Evolutionary conservation across 2,888 invertebrate species (phyloP), one percentile per base, ranked within the genome.

Genomic region (Hyposoter dolosus): DNA sequence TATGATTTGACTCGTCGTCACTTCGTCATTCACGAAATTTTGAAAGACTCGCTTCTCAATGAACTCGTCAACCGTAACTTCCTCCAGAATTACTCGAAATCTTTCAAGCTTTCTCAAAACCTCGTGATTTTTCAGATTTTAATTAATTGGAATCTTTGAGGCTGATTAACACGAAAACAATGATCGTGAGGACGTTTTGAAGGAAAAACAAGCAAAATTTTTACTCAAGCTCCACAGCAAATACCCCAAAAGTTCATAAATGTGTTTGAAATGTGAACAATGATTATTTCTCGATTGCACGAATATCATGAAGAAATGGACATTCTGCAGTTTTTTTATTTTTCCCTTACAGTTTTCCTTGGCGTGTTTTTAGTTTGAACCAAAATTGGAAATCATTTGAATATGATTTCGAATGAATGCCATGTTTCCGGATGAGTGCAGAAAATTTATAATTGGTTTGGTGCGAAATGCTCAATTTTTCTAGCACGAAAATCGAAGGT

Each of bases 1-100:
- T 82, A 60, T 78, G 53, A 77, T 45, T 79, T 56, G 43, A 45
- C 65, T 63, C 65, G 69, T 81, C 80, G 47, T 82, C 77, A 75
- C 78, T 82, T 71, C 65, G 77, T 83, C 84, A 71, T 85, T 83
- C 74, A 83, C 63, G n/a, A 56, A 81, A 85, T 69, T 78, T 78
- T 23, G 12, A 19, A 28, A 65, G 43, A 72, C 63, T 60, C 23
- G 32, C 68, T 72, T 80, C 23, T 83, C 68, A 77, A 77, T 83
- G 47, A 72, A 76, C 17, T 71, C 23, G 7, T 53, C 56, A 56
- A 56, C 4, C 12, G 1, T 1, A 56, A 56, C 12, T 23, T 56
- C 4, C 56, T 23, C 23, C 5, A 28, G 4, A 60, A 60, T 28
- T 5, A 28, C 12, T 60, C 3, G 1, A 56, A 5, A 56, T 56